Conservation (phyloP, 2,888 invertebrate species). For the Stenurella melanura region DNA sequence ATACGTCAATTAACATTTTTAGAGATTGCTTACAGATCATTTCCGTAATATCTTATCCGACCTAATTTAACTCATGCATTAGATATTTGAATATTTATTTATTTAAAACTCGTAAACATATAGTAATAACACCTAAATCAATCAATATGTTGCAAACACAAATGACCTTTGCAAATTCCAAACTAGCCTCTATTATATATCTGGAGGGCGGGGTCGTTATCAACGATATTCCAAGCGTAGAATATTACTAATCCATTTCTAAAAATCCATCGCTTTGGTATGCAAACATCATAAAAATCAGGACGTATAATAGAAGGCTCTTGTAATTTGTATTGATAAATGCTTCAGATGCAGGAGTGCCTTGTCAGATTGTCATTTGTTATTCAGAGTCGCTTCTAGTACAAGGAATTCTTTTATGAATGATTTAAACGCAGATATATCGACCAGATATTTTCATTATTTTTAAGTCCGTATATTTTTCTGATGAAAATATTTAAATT, state of each 20-base stretch:
- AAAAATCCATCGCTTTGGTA: slow-evolving; percentile 42
- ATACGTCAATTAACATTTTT: slow-evolving; percentile 12
- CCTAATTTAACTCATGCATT: slow-evolving; percentile 13
- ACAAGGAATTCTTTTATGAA: slow-evolving; percentile 28
- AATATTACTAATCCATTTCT: slow-evolving; percentile 45
- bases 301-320: slow-evolving; percentile 42
- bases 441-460: slow-evolving; percentile 10
- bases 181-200: slow-evolving; percentile 61
- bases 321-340: slow-evolving; percentile 48
- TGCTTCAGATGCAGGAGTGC: slow-evolving; percentile 43
- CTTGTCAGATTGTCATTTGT: slow-evolving; percentile 47
- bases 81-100: slow-evolving; percentile 31
- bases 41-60: slow-evolving; percentile 29
- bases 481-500: neutral
- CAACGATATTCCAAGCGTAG: slow-evolving; percentile 51
- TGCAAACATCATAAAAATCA: slow-evolving; percentile 45
- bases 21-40: slow-evolving; percentile 5
- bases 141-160: slow-evolving; percentile 54
- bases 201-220: slow-evolving; percentile 63
- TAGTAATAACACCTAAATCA: slow-evolving; percentile 51
- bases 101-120: slow-evolving; percentile 30
- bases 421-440: neutral
- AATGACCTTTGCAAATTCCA: slow-evolving; percentile 65
- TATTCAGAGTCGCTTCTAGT: slow-evolving; percentile 40
- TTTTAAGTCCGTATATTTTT: neutral